Base-by-base conservation (phyloP, 2,888 invertebrate genomes). In the Polyommatus icarus region DNA sequence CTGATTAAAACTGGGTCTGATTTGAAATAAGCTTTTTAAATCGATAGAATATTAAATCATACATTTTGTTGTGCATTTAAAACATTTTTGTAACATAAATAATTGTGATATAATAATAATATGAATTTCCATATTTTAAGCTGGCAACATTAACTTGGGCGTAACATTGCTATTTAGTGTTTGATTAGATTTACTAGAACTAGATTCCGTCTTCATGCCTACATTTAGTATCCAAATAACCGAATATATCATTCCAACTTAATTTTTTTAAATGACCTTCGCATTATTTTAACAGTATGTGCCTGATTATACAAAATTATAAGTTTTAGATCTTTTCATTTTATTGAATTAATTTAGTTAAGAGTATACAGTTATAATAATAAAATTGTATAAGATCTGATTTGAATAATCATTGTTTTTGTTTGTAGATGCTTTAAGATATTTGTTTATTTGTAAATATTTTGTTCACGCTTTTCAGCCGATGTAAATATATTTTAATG, bases 21-120 rank as follows among this genome's bases (percentile, higher is more conserved):
- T 67, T 67, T 67, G 12, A 29, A 15, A 24, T 61, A 67, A 67
- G 67, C 67, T 67, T 67, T 20, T 67, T 15, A 67, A 29, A 32
- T 32, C 29, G 29, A 6, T 67, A 67, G 29, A 29, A 18, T 67
- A 67, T 4, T 61, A 67, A 67, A 32, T 32, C 29, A 29, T 15
- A 67, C 10, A 18, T 10, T 61, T 57, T 2, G n/a, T 20, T 83
- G 87, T 83, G 87, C 87, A 87, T 86, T 85, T 87, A 87, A 85
- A 89, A 89, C 87, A 89, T 90, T 90, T 24, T 89, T 88, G 85
- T 89, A 88, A 86, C 82, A 82, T 81, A 82, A 80, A 85, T 85
- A 80, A 85, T 85, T 88, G 87, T 89, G 85, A 88, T 90, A 54
- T 54, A 54, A 54, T 54, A 46, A 89, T 88, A 85, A 85, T 84